Conservation (phyloP, 2,113 vertebrate species). For the Heterocephalus glaber region DNA sequence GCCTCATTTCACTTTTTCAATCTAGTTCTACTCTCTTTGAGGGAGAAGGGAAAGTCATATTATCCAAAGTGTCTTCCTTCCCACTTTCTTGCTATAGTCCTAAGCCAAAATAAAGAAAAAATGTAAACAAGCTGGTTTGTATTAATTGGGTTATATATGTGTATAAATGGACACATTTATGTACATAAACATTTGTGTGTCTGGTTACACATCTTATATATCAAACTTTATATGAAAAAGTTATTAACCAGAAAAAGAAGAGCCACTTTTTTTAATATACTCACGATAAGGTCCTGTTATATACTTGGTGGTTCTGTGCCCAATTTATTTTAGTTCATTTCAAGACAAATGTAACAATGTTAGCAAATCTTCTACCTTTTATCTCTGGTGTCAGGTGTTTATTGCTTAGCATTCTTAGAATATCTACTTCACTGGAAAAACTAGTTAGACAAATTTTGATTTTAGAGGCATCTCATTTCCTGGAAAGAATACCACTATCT, state of each 20-base stretch:
- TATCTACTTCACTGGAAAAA: not conserved
- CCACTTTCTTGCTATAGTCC: not conserved
- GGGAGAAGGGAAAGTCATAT: not conserved
- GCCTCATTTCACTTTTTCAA: not conserved
- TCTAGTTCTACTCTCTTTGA: not conserved
- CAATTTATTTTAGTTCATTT: not conserved
- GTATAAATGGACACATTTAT: not conserved
- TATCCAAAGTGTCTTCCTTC: not conserved
- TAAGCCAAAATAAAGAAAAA: not conserved
- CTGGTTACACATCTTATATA: not conserved
- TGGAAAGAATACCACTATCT: not conserved
- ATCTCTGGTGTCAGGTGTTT: not conserved
- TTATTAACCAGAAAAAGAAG: not conserved
- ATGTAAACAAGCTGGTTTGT: not conserved
- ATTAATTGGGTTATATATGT: not conserved
- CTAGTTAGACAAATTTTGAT: not conserved
- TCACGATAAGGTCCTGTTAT: not conserved
- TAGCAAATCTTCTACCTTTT: not conserved
- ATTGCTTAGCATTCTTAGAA: constrained; percentile 25
- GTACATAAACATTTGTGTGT: not conserved
- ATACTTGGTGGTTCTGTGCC: not conserved
- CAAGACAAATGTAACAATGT: not conserved
- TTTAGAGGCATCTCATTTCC: constrained; percentile 31
- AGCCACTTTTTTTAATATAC: not conserved
- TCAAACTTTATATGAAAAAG: not conserved